Base-by-base conservation (phyloP, 2,888 invertebrate genomes). In the Drosophila formosana region DNA sequence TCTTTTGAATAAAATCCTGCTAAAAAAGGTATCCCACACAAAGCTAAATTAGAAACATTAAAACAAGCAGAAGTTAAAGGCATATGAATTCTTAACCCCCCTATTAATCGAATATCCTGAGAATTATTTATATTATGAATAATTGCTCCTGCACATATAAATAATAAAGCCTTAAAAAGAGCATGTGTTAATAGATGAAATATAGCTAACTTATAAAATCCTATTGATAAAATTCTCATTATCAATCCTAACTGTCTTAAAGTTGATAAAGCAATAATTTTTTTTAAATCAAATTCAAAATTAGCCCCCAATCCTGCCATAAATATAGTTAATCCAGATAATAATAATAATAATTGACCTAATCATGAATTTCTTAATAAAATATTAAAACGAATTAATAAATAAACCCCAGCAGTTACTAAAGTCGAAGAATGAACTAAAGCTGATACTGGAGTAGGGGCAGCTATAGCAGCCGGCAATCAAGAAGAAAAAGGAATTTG, bases 401-500 rank as follows among this genome's bases (percentile, higher is more conserved):
- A 58, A 53, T 57, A 66, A 32, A 61, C 60, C 0, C 96, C 96
- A 0, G 96, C 96, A 9, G 96, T 96, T n/a, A 37, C 37, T 1
- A 37, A 7, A n/a, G 37, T 37, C 1, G 37, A 37, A 3, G 65
- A 69, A 60, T 69, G 57, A 9, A 60, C 55, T n/a, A 64, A 43
- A 23, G 70, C 67, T 1, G 68, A 65, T 4, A 68, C 57, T 0
- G 56, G 58, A 0, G 67, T 70, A 1, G 67, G 96, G 49, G 96
- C 96, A 0, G 95, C 95, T 92, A 96, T 96, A 46, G 96, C 96
- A 0, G 95, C 95, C 0, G 96, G 96, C 52, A 96, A 92, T 83
- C 96, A 96, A 49, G 95, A 94, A 72, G 95, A 95, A 95, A 96
- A 96, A 50, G 96, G 96, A 93, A 96, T 94, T 92, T 96, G 96